Evolutionary conservation across 2,888 invertebrate species (phyloP), one percentile per base, ranked within the genome.

Genomic region (Ormyrus labotus): DNA sequence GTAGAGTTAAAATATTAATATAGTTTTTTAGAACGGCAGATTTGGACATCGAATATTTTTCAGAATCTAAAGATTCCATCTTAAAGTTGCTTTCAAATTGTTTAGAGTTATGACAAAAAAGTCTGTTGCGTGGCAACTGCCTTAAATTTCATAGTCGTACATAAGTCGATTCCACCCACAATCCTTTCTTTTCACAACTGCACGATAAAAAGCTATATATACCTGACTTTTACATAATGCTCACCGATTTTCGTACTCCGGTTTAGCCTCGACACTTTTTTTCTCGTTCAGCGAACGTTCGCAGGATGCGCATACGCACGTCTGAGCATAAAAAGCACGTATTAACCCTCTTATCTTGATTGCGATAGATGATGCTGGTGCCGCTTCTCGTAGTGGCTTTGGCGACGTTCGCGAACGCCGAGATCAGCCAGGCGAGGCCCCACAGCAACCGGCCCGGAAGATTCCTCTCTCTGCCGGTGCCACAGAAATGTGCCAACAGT

Each of bases 401-500:
- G 60, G 85, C 83, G 77, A 65, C 84, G 78, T 93, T 93, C 85
- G 92, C 94, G 84, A 91, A 94, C 86, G 93, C 93, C 85, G 90
- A 89, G 75, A 85, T 91, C 83, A 90, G 88, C 87, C 87, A 90
- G 78, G 92, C 92, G 83, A 91, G 93, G 85, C 95, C 95, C 83
- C 94, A 94, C 88, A 93, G 93, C 81, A 94, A 94, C 87, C 94
- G 95, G 89, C 96, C 96, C 11, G 96, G 96, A 88, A 93, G 97
- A 87, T 96, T 97, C 92, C 93, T 97, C 84, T 95, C 96, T 70
- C 93, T 97, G 85, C 97, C 97, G 65, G 92, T 93, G 83, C 93
- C 96, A 82, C 93, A 95, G 89, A 97, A 97, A 92, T 97, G 97
- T 91, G 93, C 96, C 83, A 95, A 93, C 92, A 94, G 96, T 97